Evolutionary conservation across 2,888 invertebrate genomes (phyloP).

Genomic region (Hetaerina titia): DNA sequence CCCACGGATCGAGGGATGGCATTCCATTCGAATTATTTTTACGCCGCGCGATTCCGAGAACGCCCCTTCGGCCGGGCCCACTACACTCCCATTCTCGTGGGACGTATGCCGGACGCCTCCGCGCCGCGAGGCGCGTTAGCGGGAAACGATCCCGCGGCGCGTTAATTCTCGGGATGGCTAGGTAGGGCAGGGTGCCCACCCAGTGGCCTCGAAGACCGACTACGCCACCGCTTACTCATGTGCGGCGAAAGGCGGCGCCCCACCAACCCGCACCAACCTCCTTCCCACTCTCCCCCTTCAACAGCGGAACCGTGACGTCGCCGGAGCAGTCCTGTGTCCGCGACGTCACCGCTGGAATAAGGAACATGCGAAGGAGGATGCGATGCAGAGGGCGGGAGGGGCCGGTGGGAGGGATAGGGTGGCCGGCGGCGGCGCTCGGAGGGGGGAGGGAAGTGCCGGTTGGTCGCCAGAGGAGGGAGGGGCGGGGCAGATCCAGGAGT

Average conservation of each 20-base stretch:
- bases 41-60: neutral
- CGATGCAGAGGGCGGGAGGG: neutral
- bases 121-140: neutral
- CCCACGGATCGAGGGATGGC: neutral
- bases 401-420: neutral
- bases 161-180: constrained; percentile 8
- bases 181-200: constrained; percentile 19
- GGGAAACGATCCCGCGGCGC: neutral
- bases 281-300: too few species aligned
- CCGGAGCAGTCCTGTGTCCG: neutral
- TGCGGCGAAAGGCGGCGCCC: neutral
- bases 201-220: neutral
- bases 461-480: neutral
- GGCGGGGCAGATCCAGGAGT: neutral
- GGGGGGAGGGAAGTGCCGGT: neutral
- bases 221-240: constrained; percentile 55
- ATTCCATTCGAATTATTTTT: constrained; percentile 25
- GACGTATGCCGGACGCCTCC: neutral
- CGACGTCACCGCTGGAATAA: constrained; percentile 52
- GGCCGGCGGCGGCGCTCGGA: neutral
- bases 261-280: neutral
- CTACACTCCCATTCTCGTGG: too few species aligned
- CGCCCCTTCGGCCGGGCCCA: neutral
- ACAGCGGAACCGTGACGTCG: neutral
- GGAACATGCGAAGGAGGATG: constrained; percentile 11